phyloP scores from a whole-genome alignment of 92 coral and sea anemone genomes.

The Heteractis magnifica region DNA sequence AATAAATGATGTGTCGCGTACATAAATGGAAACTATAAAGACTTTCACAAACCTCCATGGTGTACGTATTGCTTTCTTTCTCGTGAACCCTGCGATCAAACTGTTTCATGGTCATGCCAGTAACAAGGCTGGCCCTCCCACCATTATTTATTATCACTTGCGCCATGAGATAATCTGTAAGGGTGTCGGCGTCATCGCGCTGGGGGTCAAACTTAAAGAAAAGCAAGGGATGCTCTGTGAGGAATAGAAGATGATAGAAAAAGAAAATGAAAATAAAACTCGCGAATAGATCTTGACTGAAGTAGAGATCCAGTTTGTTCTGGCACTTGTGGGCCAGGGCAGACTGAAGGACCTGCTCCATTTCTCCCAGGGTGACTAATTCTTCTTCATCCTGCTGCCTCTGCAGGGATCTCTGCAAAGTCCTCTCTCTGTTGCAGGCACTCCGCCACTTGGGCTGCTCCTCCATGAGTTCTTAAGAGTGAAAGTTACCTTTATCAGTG shows the following conservation, averaged over 20 bases:
- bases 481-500: not conserved
- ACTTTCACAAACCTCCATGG: not conserved
- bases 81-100: not conserved
- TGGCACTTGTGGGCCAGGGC: not conserved
- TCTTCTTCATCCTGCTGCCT: not conserved
- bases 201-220: not conserved
- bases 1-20: too few species aligned
- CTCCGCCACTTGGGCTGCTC: not conserved
- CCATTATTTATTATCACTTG: not conserved
- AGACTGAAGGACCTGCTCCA: not conserved
- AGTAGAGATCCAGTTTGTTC: not conserved
- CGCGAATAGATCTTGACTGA: not conserved
- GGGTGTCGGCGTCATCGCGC: not conserved
- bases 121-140: not conserved
- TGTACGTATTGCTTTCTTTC: not conserved
- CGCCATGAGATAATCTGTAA: not conserved
- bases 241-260: not conserved
- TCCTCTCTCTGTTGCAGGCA: not conserved
- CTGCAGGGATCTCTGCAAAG: not conserved
- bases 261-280: not conserved
- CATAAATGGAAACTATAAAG: too few species aligned
- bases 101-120: not conserved
- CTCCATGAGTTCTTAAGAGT: not conserved
- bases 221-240: not conserved
- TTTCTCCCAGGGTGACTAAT: not conserved